phyloP scores from a whole-genome alignment of 1,140 invertebrate genomes.

The Anadara kagoshimensis region DNA sequence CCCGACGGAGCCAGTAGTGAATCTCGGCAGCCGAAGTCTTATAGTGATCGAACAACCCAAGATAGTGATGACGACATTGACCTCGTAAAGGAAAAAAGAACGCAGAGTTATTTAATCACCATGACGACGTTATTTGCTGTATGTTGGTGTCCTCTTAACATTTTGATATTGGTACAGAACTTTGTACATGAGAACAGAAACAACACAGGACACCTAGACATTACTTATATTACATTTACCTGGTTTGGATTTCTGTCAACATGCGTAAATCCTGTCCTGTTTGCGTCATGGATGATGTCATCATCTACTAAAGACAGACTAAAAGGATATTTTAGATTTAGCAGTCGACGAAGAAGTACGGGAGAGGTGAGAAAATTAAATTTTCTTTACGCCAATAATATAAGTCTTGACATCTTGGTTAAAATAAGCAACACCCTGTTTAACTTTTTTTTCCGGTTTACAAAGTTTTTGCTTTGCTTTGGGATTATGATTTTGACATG shows the following conservation, averaged over 20 bases:
- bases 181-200: slow-evolving; percentile 82
- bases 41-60: slow-evolving; percentile 47
- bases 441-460: too few relatives aligned
- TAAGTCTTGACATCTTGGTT: too few relatives aligned
- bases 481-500: too few relatives aligned
- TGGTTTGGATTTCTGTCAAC: slow-evolving; percentile 84
- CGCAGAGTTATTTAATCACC: slow-evolving; percentile 80
- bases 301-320: slow-evolving; percentile 79
- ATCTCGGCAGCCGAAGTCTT: slow-evolving; percentile 26
- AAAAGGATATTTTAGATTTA: slow-evolving; percentile 79
- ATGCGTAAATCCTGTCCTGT: slow-evolving; percentile 80
- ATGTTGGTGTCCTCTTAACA: slow-evolving; percentile 81
- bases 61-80: slow-evolving; percentile 80
- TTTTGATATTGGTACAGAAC: slow-evolving; percentile 80
- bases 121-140: slow-evolving; percentile 81
- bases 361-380: too few relatives aligned
- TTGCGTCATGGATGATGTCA: slow-evolving; percentile 80
- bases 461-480: too few relatives aligned
- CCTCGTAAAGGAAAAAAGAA: slow-evolving; percentile 79
- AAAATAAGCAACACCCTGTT: too few relatives aligned
- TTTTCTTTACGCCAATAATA: too few relatives aligned
- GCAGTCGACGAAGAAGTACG: slow-evolving; percentile 36
- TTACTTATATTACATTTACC: slow-evolving; percentile 81
- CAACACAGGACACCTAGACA: slow-evolving; percentile 81
- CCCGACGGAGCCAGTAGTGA: slow-evolving; percentile 20